A percentile compares a stretch with the other conserved stretches of the same genome.
phyloP scores from a whole-genome alignment of 2,888 invertebrate genomes.

The Cancer borealis region DNA sequence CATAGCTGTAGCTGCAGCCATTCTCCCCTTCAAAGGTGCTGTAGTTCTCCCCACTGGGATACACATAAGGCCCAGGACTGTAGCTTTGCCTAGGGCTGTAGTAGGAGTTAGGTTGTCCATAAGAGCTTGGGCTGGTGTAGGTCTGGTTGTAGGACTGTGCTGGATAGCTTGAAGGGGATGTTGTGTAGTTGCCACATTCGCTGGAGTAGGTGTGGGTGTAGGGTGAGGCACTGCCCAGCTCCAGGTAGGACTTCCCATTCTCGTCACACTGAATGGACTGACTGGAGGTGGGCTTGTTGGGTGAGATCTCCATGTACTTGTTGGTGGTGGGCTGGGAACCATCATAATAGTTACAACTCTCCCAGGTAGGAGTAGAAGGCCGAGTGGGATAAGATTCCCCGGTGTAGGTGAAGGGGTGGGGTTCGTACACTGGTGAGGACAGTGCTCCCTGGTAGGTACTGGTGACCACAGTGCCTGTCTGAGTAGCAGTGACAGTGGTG shows the following conservation, averaged over 20 bases:
- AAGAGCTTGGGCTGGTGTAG: conserved; percentile 73
- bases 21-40: conserved; percentile 59
- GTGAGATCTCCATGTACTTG: conserved; percentile 77
- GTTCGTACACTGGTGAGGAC: conserved; percentile 73
- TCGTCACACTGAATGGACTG: conserved; percentile 93
- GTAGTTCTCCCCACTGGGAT: conserved; percentile 65
- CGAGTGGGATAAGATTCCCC: conserved; percentile 71
- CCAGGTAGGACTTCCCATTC: conserved; percentile 93
- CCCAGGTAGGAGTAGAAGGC: conserved; percentile 70
- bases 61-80: conserved; percentile 72
- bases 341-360: conserved; percentile 76
- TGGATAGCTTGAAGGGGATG: conserved; percentile 75
- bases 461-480: conserved; percentile 72
- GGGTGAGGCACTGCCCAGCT: conserved; percentile 84
- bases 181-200: conserved; percentile 76
- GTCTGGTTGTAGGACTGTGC: conserved; percentile 74
- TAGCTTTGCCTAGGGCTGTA: conserved; percentile 75
- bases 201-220: conserved; percentile 74
- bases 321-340: conserved; percentile 76
- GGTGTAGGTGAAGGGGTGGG: conserved; percentile 65
- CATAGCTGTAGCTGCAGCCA: conserved; percentile 74
- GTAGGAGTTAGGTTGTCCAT: conserved; percentile 66
- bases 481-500: conserved; percentile 70
- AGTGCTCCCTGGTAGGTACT: conserved; percentile 75
- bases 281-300: conserved; percentile 79